Evolutionary conservation across 2,888 invertebrate genomes (phyloP).

Genomic region (Drosophila trichaetosa): DNA sequence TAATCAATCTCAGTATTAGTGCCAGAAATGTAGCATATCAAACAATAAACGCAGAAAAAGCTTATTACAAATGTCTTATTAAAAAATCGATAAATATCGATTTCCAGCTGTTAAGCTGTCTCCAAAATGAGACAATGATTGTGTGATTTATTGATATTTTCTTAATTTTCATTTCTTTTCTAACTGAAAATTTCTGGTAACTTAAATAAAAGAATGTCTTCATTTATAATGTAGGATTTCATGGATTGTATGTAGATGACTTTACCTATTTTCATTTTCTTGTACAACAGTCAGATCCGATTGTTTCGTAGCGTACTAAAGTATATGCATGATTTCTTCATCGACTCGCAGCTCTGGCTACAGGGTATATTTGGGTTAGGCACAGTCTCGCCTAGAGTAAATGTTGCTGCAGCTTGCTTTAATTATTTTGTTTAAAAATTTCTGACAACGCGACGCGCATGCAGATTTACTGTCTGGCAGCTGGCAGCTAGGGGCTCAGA

Average conservation of each 20-base stretch:
- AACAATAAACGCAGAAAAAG: neutral
- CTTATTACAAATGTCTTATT: too few species aligned
- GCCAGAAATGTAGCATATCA: neutral
- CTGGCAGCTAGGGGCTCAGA: constrained; percentile 18
- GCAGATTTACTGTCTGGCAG: constrained; percentile 71
- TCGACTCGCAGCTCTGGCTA: neutral
- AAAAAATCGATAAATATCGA: neutral
- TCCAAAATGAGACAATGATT: neutral
- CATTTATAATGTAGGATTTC: neutral
- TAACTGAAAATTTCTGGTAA: neutral
- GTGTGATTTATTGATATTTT: neutral
- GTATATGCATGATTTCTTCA: neutral
- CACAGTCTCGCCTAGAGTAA: neutral
- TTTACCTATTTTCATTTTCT: neutral
- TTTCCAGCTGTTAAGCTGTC: neutral
- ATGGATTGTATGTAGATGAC: neutral
- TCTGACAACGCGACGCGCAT: constrained; percentile 79
- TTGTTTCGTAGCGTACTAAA: neutral
- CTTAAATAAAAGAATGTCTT: neutral
- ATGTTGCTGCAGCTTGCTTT: constrained; percentile 46
- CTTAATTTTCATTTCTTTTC: neutral
- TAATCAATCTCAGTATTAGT: neutral
- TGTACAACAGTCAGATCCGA: neutral
- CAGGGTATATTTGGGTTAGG: constrained; percentile 15
- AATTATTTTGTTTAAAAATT: constrained; percentile 82